These are phyloP conservation scores for Tetramorium alpestre DNA, from an alignment of 1,140 invertebrate genomes.

Conservation along the genomic window DNA sequence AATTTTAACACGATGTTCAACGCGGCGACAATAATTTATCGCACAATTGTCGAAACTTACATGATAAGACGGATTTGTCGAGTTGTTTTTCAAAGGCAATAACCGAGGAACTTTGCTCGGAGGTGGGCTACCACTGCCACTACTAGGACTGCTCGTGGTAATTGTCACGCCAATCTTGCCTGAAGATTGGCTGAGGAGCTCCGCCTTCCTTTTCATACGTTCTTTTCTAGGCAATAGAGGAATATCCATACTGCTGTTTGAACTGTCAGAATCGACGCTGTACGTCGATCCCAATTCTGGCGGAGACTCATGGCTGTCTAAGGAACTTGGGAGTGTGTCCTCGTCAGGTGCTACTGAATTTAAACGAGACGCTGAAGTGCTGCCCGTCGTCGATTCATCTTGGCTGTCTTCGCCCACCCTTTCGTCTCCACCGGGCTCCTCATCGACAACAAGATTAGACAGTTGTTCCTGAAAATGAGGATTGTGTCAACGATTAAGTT, in stretches of 20 bases:
- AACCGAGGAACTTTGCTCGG: slow-evolving; percentile 86
- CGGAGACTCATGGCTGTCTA: slow-evolving; percentile 83
- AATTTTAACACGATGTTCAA: background rate
- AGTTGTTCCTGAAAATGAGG: slow-evolving; percentile 80
- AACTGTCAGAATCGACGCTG: slow-evolving; percentile 87
- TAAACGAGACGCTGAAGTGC: slow-evolving; percentile 77
- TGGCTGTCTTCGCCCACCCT: slow-evolving; percentile 83
- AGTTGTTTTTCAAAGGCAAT: slow-evolving; percentile 80
- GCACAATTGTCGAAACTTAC: slow-evolving; percentile 70
- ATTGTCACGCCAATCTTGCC: slow-evolving; percentile 96
- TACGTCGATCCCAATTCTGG: slow-evolving; percentile 82
- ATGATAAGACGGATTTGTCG: slow-evolving; percentile 80
- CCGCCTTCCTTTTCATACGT: slow-evolving; percentile 92
- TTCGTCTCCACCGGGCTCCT: slow-evolving; percentile 84
- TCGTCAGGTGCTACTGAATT: slow-evolving; percentile 85
- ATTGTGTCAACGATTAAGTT: background rate
- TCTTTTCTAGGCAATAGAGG: slow-evolving; percentile 85
- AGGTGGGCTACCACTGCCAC: slow-evolving; percentile 86
- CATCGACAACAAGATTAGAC: slow-evolving; percentile 83
- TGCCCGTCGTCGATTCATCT: slow-evolving; percentile 81
- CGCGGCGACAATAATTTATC: background rate
- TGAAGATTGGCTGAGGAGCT: slow-evolving; percentile 91
- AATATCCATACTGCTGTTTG: slow-evolving; percentile 86
- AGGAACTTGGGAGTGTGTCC: slow-evolving; percentile 85
- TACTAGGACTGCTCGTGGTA: slow-evolving; percentile 90